Evolutionary conservation across 2,888 invertebrate species (phyloP).

Genomic region (Phlogophora meticulosa): DNA sequence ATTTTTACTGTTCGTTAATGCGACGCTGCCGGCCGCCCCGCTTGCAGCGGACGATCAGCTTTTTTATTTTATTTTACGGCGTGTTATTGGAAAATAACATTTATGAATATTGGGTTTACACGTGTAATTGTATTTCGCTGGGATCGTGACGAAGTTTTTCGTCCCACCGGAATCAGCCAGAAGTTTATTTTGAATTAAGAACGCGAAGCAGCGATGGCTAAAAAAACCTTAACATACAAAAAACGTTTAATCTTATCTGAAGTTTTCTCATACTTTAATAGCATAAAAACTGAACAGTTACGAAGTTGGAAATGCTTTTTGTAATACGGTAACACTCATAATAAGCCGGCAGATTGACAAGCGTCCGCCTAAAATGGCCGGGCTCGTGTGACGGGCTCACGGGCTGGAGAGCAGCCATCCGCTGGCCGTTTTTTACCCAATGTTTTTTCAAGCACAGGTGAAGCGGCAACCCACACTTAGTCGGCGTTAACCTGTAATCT

Average conservation of each 20-base stretch:
- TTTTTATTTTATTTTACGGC: constrained; percentile 55
- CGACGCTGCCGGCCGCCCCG: constrained; percentile 55
- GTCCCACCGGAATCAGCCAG: constrained; percentile 18
- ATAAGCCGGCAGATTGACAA: constrained; percentile 79
- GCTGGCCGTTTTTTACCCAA: constrained; percentile 76
- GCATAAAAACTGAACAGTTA: constrained; percentile 74
- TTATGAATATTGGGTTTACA: constrained; percentile 59
- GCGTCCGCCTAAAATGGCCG: constrained; percentile 77
- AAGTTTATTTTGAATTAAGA: constrained; percentile 48
- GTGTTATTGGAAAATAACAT: constrained; percentile 67
- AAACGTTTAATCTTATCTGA: constrained; percentile 63
- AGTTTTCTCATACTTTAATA: constrained; percentile 73
- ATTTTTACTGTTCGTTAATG: constrained; percentile 77
- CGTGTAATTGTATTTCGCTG: constrained; percentile 53
- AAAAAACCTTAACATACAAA: constrained; percentile 57
- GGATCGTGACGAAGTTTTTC: constrained; percentile 38
- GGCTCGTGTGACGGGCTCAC: constrained; percentile 71
- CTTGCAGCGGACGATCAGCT: constrained; percentile 56
- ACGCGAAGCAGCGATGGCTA: constrained; percentile 41
- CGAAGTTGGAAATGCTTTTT: constrained; percentile 76
- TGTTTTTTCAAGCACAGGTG: constrained; percentile 89
- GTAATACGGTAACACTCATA: constrained; percentile 77
- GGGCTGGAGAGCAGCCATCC: constrained; percentile 65
- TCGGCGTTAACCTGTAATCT: constrained; percentile 91
- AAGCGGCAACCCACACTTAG: constrained; percentile 89